Evolutionary conservation across 1,140 invertebrate species (phyloP).

Genomic region (Calliphora vicina): DNA sequence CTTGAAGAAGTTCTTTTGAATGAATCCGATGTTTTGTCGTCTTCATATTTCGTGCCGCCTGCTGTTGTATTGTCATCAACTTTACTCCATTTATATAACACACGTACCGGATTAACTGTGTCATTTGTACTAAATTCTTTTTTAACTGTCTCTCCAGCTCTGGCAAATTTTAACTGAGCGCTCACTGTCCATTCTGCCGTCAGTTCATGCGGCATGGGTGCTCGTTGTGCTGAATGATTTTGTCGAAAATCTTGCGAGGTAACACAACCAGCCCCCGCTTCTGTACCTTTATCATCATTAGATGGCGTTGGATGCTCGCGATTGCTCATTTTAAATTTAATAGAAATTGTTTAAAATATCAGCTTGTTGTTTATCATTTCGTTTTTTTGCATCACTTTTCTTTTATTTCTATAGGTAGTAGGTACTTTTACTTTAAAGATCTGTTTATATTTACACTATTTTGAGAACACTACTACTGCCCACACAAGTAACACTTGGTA

Average conservation of each 20-base stretch:
- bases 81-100: slow-evolving; percentile 52
- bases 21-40: slow-evolving; percentile 13
- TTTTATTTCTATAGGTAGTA: too few species aligned
- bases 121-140: slow-evolving; percentile 49
- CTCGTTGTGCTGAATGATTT: slow-evolving; percentile 1
- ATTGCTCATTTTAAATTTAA: not conserved
- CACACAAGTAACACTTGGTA: too few species aligned
- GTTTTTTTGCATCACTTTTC: too few species aligned
- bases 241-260: slow-evolving; percentile 33
- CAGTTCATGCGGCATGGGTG: slow-evolving; percentile 55
- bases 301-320: not conserved
- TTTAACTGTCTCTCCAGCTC: slow-evolving; percentile 52
- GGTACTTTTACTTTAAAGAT: too few species aligned
- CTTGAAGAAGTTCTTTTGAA: slow-evolving; percentile 20
- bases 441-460: too few species aligned
- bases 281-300: not conserved
- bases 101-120: slow-evolving; percentile 54
- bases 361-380: too few species aligned
- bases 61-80: slow-evolving; percentile 35
- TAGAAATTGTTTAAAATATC: too few species aligned
- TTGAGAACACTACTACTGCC: too few species aligned
- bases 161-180: slow-evolving; percentile 59
- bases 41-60: slow-evolving; percentile 33
- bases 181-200: slow-evolving; percentile 63
- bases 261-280: not conserved